phyloP scores from a whole-genome alignment of 1,140 invertebrate species.

The Temnothorax longispinosus region DNA sequence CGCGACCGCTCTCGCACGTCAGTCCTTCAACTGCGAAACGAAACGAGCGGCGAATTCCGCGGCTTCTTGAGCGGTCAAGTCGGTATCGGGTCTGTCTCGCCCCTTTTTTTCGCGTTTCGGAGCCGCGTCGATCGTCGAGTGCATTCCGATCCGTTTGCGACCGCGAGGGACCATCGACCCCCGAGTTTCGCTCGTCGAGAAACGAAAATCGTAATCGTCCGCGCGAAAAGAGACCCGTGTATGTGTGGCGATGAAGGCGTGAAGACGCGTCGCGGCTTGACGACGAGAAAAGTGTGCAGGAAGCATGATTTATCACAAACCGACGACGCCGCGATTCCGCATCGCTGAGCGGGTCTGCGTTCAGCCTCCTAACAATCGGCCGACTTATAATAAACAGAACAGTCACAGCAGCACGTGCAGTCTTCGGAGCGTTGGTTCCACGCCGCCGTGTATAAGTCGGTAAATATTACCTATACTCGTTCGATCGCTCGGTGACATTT shows the following conservation, averaged over 20 bases:
- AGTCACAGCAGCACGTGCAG: constrained; percentile 81
- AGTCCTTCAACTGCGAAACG: constrained; percentile 30
- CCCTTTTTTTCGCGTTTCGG: constrained; percentile 9
- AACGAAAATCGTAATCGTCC: neutral
- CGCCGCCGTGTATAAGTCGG: constrained; percentile 82
- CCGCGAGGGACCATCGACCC: neutral
- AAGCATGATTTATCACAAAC: constrained; percentile 84
- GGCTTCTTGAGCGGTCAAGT: constrained; percentile 64
- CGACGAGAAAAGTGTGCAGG: constrained; percentile 26
- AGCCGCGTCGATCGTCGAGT: constrained; percentile 9
- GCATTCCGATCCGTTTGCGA: neutral
- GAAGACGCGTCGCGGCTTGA: constrained; percentile 13
- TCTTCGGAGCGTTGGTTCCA: constrained; percentile 75
- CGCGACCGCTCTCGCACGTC: constrained; percentile 18
- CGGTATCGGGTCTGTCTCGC: neutral
- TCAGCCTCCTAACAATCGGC: constrained; percentile 81
- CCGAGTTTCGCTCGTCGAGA: neutral
- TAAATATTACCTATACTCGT: constrained; percentile 70
- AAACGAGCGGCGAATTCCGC: constrained; percentile 55
- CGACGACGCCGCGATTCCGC: constrained; percentile 83
- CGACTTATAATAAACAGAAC: constrained; percentile 79
- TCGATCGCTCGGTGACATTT: constrained; percentile 8
- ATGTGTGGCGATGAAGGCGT: constrained; percentile 15
- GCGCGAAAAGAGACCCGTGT: neutral
- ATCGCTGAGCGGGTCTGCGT: constrained; percentile 84